Evolutionary conservation across 2,797 vertebrate species (phyloP), one percentile per base, ranked within the genome.

Genomic region (Spatula clypeata): DNA sequence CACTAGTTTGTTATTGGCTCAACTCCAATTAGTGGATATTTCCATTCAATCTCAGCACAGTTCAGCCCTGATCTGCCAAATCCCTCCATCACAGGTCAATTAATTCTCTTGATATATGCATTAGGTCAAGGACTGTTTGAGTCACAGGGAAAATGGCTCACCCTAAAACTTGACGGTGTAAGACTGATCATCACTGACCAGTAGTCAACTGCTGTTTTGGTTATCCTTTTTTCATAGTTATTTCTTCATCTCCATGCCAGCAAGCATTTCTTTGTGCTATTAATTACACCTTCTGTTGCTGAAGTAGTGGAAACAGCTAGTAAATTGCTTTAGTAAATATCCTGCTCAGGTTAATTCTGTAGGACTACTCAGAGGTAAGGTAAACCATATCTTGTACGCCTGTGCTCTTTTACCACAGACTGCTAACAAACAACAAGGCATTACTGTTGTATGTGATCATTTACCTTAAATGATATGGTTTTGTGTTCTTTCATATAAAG

Each of bases 1-100:
- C 64, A 45, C 58, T 27, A 34, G 11, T 32, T 62, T 3, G 2
- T 13, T 71, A 17, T 21, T 4, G 1, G 31, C 69, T 80, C 69
- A 49, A 11, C 2, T 2, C 44, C 21, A 5, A 67, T 19, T 9
- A 42, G 24, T n/a, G 77, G 54, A n/a, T 26, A 27, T 0, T 0
- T 49, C 49, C 58, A 31, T 9, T 13, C 61, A 93, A 1, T 11
- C 38, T 57, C 38, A 36, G 31, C 6, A 57, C 14, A 13, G 18
- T 34, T 70, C 51, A 80, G 47, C 45, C 64, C n/a, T 32, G 26
- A 55, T 16, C 26, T 55, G 60, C 34, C 76, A 72, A 15, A 13
- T 74, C 42, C 31, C 45, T 75, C 47, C 47, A 31, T 9, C 57
- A 53, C 34, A 72, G 4, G 31, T 13, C 15, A 66, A 17, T 23